Evolutionary conservation across 2,797 vertebrate genomes (phyloP).

Genomic region (Astyanax mexicanus): DNA sequence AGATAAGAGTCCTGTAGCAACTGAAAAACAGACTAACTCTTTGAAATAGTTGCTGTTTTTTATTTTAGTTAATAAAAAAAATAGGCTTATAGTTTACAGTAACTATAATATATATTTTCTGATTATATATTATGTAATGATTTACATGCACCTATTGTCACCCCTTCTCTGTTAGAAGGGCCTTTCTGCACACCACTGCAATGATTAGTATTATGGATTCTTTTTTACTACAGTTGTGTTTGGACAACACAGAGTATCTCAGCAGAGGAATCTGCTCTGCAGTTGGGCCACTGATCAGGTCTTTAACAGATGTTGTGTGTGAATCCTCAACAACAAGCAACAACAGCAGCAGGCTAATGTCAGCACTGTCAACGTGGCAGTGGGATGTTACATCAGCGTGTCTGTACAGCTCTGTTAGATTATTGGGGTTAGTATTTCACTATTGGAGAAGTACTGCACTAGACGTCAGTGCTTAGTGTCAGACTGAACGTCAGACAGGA

Average conservation of each 20-base stretch:
- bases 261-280: neutral
- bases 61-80: no score
- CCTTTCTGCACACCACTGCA: no score
- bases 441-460: neutral
- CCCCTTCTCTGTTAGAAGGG: no score
- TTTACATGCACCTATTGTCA: no score
- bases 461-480: constrained; percentile 31
- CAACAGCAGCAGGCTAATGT: constrained; percentile 37
- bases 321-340: constrained; percentile 24
- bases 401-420: neutral
- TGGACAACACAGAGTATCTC: neutral
- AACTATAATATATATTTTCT: no score
- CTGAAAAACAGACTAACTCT: no score
- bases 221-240: no score
- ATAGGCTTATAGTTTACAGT: no score
- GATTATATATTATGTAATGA: no score
- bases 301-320: constrained; percentile 21
- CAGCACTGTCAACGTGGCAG: constrained; percentile 47
- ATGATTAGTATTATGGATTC: no score
- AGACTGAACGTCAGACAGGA: constrained; percentile 40
- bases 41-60: no score
- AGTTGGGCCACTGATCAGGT: constrained; percentile 23
- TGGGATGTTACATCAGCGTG: constrained; percentile 7
- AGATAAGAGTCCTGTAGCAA: no score
- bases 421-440: neutral